These are phyloP conservation scores for Amorpha juglandis DNA, from an alignment of 2,888 invertebrate species.

Conservation along the genomic window DNA sequence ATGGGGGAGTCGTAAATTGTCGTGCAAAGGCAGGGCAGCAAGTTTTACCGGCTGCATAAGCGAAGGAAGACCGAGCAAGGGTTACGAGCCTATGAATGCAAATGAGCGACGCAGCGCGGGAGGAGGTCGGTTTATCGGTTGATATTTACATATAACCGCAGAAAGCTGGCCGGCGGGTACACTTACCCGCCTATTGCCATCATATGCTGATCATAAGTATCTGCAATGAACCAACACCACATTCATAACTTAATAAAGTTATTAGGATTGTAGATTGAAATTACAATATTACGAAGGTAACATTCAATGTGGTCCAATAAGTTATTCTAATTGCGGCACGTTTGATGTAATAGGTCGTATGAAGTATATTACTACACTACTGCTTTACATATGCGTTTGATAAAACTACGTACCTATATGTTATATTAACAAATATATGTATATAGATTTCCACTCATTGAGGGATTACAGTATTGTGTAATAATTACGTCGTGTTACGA, in stretches of 20 bases:
- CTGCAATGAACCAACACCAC: constrained; percentile 52
- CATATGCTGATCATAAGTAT: constrained; percentile 63
- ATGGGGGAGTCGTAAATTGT: constrained; percentile 81
- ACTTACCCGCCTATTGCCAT: constrained; percentile 65
- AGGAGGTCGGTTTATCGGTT: constrained; percentile 75
- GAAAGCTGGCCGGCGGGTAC: constrained; percentile 64
- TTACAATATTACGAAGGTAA: constrained; percentile 1
- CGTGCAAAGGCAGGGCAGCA: constrained; percentile 74
- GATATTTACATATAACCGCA: constrained; percentile 79
- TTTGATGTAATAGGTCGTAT: neutral
- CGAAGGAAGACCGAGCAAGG: constrained; percentile 74
- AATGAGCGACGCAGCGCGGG: constrained; percentile 75
- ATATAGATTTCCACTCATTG: constrained; percentile 34
- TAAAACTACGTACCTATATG: neutral
- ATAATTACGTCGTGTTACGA: constrained; percentile 42
- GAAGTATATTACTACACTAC: neutral
- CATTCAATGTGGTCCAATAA: neutral
- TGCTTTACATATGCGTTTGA: neutral
- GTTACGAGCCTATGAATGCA: constrained; percentile 84
- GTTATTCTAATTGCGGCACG: constrained; percentile 9
- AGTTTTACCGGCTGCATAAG: constrained; percentile 75
- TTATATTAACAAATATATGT: neutral
- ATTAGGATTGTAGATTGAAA: neutral
- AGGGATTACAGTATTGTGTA: constrained; percentile 37
- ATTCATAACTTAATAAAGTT: constrained; percentile 33